Evolutionary conservation across 1,140 invertebrate species (phyloP).

Genomic region (Maconellicoccus hirsutus): DNA sequence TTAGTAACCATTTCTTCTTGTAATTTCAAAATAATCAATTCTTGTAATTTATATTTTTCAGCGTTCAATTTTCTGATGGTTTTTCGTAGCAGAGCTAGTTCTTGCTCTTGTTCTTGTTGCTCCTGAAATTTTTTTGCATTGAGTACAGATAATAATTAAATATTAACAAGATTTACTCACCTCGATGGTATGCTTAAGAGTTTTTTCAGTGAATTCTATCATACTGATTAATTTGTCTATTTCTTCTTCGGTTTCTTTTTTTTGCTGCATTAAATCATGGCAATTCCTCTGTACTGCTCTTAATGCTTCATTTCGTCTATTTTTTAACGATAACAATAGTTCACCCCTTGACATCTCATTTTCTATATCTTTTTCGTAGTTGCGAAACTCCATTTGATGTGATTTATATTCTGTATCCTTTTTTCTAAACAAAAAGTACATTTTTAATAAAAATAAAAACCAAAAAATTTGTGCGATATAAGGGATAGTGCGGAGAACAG

Average conservation of each 20-base stretch:
- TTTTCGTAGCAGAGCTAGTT: not conserved
- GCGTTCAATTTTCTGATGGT: not conserved
- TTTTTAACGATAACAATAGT: not conserved
- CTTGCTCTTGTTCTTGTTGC: not conserved
- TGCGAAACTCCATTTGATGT: not conserved
- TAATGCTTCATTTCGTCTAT: not conserved
- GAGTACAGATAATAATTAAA: not conserved
- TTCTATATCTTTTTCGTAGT: not conserved
- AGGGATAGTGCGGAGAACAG: not conserved
- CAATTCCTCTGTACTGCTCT: not conserved
- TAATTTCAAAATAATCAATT: not conserved
- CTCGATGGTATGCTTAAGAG: not conserved
- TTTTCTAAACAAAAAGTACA: not conserved
- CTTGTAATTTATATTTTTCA: slow-evolving; percentile 13
- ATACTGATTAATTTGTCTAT: not conserved
- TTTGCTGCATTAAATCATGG: not conserved
- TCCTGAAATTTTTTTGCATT: not conserved
- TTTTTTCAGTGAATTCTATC: slow-evolving; percentile 6
- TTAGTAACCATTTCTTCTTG: not conserved
- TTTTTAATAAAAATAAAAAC: not conserved
- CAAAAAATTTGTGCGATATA: too few relatives aligned
- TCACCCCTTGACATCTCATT: not conserved
- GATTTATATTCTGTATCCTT: not conserved
- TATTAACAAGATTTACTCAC: not conserved
- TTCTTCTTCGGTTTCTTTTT: not conserved